Evolutionary conservation across 2,888 invertebrate genomes (phyloP), one percentile per base, ranked within the genome.

Genomic region (Oegoconia quadripuncta): DNA sequence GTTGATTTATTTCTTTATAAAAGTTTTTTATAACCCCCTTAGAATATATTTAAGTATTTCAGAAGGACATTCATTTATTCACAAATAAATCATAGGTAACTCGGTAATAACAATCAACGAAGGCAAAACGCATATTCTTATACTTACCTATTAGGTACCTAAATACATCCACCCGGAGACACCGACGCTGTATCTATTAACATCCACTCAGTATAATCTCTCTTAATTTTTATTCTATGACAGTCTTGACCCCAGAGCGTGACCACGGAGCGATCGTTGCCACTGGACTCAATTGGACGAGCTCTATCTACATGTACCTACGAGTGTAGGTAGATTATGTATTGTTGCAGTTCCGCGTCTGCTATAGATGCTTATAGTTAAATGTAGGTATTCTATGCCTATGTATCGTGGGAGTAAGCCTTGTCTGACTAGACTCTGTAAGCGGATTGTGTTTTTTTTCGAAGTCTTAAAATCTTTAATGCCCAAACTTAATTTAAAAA

Each of bases 221-320:
- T 22, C 5, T 20, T n/a, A 22, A 13, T n/a, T 5, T 14, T 27
- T 67, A 60, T 31, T 83, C 82, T 75, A 42, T 73, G 74, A 51
- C 68, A 72, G 53, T 75, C 71, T 81, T 83, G 83, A 84, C 83
- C 83, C 72, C 78, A 43, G 60, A 64, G 74, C 83, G 79, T 82
- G 82, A 78, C 79, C 78, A 74, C 64, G 53, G 46, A 51, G 68
- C 74, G 83, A 82, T 62, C 83, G 69, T 84, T 83, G 83, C 76
- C 74, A 81, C 81, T 67, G 77, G 65, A 68, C 72, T 74, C 76
- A 80, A 80, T 81, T 79, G 77, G 61, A 55, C 58, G 56, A 50
- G 52, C 48, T n/a, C n/a, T 58, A 59, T 59, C 58, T 59, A 45
- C 43, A 42, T 34, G 39, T 50, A 42, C 28, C 34, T 27, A 26